Percentiles rank a stretch among this genome's conserved stretches.
These are phyloP conservation scores for Dilophus febrilis DNA, from an alignment of 2,888 invertebrate genomes.

Conservation along the genomic window DNA sequence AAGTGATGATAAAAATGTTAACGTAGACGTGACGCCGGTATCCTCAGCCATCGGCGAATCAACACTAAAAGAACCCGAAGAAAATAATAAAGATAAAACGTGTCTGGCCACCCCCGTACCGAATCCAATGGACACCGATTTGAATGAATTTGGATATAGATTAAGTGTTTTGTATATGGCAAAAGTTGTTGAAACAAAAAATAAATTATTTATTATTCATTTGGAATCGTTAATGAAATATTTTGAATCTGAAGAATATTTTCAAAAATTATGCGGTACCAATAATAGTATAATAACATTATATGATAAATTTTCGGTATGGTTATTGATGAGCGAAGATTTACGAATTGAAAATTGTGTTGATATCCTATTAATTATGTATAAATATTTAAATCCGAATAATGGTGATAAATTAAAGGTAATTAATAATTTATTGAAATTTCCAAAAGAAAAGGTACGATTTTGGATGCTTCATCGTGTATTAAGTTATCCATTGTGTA, in stretches of 20 bases:
- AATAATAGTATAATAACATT: slow-evolving; percentile 16
- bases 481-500: slow-evolving; percentile 25
- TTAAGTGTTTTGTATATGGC: slow-evolving; percentile 37
- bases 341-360: slow-evolving; percentile 37
- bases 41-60: too few species aligned
- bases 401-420: slow-evolving; percentile 35
- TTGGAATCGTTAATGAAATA: slow-evolving; percentile 36
- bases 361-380: slow-evolving; percentile 43
- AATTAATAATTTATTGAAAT: slow-evolving; percentile 36
- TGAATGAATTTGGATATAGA: slow-evolving; percentile 31
- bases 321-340: slow-evolving; percentile 32
- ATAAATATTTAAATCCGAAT: slow-evolving; percentile 36
- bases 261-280: slow-evolving; percentile 26
- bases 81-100: too few species aligned
- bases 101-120: too few species aligned
- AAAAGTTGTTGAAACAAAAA: slow-evolving; percentile 31
- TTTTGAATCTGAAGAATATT: slow-evolving; percentile 38
- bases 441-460: slow-evolving; percentile 18
- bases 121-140: slow-evolving; percentile 32
- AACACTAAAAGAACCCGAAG: too few species aligned
- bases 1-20: too few species aligned
- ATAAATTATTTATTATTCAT: slow-evolving; percentile 33
- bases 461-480: slow-evolving; percentile 23
- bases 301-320: slow-evolving; percentile 20
- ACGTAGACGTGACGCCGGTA: too few species aligned